phyloP scores from a whole-genome alignment of 2,113 vertebrate genomes.

The Gila orcuttii region DNA sequence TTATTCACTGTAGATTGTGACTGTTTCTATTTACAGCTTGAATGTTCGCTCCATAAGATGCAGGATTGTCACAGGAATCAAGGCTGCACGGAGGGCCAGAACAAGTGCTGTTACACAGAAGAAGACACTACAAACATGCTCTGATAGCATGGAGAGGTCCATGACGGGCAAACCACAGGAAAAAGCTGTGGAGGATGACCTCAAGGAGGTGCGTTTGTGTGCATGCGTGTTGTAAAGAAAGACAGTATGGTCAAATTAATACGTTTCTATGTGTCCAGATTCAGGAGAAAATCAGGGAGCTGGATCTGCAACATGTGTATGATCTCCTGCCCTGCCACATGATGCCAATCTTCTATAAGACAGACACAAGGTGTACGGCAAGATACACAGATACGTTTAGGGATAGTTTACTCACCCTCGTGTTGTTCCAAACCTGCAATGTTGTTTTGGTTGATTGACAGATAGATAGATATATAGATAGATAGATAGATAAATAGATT shows the following conservation, averaged over 20 bases:
- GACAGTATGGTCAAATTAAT: background rate
- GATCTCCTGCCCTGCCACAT: constrained; percentile 48
- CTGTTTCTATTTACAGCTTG: constrained; percentile 57
- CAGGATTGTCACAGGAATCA: constrained; percentile 49
- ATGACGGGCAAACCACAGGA: background rate
- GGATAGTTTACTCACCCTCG: background rate
- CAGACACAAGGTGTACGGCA: constrained; percentile 33
- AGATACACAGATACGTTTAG: background rate
- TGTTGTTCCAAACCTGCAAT: too few species aligned
- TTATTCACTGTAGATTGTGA: background rate
- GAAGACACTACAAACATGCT: background rate
- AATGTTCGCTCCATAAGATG: constrained; percentile 54
- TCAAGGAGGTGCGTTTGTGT: constrained; percentile 45
- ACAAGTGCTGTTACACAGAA: background rate
- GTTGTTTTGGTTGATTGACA: too few species aligned
- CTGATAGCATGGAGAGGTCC: background rate
- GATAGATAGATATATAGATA: too few species aligned
- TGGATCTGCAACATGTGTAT: constrained; percentile 54
- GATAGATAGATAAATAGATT: too few species aligned
- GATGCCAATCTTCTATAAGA: constrained; percentile 22
- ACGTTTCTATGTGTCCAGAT: constrained; percentile 46
- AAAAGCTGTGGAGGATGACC: constrained; percentile 37
- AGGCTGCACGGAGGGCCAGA: constrained; percentile 28
- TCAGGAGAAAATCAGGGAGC: constrained; percentile 52
- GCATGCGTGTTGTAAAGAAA: background rate